Conservation (phyloP, 2,888 invertebrate genomes). For the Stenoptilia bipunctidactyla region DNA sequence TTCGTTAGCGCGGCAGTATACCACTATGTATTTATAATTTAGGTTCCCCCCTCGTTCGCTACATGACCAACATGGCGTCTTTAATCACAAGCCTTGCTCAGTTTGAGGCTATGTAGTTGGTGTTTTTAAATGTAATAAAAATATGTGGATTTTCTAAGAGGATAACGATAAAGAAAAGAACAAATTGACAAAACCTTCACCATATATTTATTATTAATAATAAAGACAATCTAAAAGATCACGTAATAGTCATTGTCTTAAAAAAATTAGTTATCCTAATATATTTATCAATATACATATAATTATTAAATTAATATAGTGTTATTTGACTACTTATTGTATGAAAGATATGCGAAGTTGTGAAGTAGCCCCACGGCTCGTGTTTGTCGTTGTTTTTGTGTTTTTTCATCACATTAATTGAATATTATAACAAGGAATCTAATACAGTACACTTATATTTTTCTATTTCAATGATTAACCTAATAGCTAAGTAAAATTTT, state of each 20-base stretch:
- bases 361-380: conserved; percentile 50
- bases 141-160: too few relatives aligned
- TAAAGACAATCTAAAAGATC: conserved; percentile 73
- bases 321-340: conserved; percentile 70
- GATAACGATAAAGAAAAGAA: conserved; percentile 56
- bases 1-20: too few relatives aligned
- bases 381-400: conserved; percentile 60
- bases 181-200: conserved; percentile 67
- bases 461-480: conserved; percentile 44
- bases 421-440: conserved; percentile 58
- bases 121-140: too few relatives aligned
- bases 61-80: too few relatives aligned
- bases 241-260: conserved; percentile 71
- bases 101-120: too few relatives aligned
- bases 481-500: conserved; percentile 62
- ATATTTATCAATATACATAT: conserved; percentile 67
- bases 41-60: too few relatives aligned
- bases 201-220: conserved; percentile 72
- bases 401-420: conserved; percentile 60
- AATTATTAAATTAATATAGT: conserved; percentile 31
- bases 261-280: conserved; percentile 71
- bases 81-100: too few relatives aligned
- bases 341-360: conserved; percentile 71
- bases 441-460: conserved; percentile 54
- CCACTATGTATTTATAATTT: too few relatives aligned